Evolutionary conservation across 1,140 invertebrate genomes (phyloP), one percentile per base, ranked within the genome.

Genomic region (Varroa destructor): DNA sequence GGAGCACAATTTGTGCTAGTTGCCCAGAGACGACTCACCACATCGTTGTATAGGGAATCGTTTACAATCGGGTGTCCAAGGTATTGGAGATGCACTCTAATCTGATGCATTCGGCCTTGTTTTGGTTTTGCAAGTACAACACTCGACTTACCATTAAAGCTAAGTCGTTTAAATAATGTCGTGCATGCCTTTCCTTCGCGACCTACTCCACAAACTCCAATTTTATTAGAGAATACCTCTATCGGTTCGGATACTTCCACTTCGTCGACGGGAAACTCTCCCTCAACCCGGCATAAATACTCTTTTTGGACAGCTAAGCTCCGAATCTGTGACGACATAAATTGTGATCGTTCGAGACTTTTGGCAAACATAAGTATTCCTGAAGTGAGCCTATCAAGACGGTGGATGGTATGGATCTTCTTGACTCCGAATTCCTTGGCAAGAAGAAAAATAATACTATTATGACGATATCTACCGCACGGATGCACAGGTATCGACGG

Each of bases 401-500:
- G 76, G 74, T 85, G 82, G 36, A 83, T 75, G 55, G 77, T 94
- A 77, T 93, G 84, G 67, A 97, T 83, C 79, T 97, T 93, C 79
- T 91, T 91, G 79, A 93, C 82, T 79, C 93, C 91, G 80, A 92
- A 89, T 80, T 98, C 94, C 81, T 96, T 96, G 75, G 91, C 92
- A 74, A 98, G 84, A 75, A 98, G 97, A 79, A 93, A 95, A 37
- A 93, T 89, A 56, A 97, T 88, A 10, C 92, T 93, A 80, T 98
- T 98, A 81, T 95, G 91, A 51, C 94, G 84, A 80, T 97, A 98
- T 73, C 92, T 84, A 71, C 94, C 94, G 81, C 94, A 97, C 0
- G 95, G 93, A 82, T 98, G 94, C 67, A 89, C 93, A 81, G 97
- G 97, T 84, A 99, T 94, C 81, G 95, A 99, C 79, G 94, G 89